Evolutionary conservation across 2,797 vertebrate genomes (phyloP), one percentile per base, ranked within the genome.

Genomic region (Erithacus rubecula): DNA sequence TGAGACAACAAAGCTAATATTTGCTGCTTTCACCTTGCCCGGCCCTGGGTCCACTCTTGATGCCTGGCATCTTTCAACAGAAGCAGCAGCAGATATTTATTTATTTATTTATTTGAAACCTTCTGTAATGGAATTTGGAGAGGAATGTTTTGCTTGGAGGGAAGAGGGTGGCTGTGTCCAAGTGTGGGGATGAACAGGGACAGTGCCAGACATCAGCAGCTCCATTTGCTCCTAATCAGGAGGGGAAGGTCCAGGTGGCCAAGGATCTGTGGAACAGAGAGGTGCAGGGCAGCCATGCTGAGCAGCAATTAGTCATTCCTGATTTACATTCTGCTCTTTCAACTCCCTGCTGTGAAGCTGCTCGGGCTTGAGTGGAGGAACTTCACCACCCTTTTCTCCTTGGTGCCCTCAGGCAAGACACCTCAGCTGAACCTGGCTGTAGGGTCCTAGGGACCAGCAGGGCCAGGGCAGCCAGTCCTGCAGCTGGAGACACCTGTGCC

Each of bases 251-350:
- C 46, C 1, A 14, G 58, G 72, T 69, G 64, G 60, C 56, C 81
- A 34, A 55, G 69, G 69, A 94, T 87, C 46, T 0, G 6, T 68
- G 60, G 75, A 77, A 74, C 52, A 63, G 37, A 51, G 63, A 68
- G 75, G 67, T 41, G 80, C 23, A 83, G 59, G 80, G 58, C 67
- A 62, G 80, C 88, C 53, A 15, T 34, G 52, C 41, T 62, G 62
- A 85, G 79, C 59, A 81, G 87, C 78, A 92, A 80, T 93, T 87
- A 87, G 79, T 92, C 75, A 80, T 47, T 81, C 78, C 94, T 91
- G 75, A 95, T 96, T 95, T 95, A 86, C 89, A 89, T 93, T 84
- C 91, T 87, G 63, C 63, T 90, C 88, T 91, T 94, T 87, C 79
- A 72, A 41, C 91, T 96, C 79, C 89, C 91, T 72, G 72, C 91